Evolutionary conservation across 2,888 invertebrate species (phyloP).

Genomic region (Lithophane ornitopus): DNA sequence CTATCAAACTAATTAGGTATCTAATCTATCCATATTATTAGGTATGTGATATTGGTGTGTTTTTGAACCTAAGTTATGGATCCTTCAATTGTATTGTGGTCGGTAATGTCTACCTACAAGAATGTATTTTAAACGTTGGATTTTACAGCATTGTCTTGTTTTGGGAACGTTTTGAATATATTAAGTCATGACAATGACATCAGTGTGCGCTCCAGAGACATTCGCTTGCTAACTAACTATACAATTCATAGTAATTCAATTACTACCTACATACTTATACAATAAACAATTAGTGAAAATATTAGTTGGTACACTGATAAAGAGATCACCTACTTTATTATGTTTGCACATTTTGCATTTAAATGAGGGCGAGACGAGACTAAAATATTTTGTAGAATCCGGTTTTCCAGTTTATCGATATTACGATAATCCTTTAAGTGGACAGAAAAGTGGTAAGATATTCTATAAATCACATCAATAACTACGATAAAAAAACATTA

Average conservation of each 20-base stretch:
- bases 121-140: neutral
- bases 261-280: too few species aligned
- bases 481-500: neutral
- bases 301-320: slow-evolving; percentile 6
- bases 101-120: neutral
- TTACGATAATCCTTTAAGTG: slow-evolving; percentile 25
- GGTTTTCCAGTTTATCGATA: slow-evolving; percentile 19
- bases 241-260: neutral
- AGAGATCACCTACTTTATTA: slow-evolving; percentile 7
- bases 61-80: neutral
- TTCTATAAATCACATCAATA: neutral
- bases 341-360: slow-evolving; percentile 13
- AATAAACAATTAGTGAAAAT: neutral
- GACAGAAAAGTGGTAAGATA: slow-evolving; percentile 10
- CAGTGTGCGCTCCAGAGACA: neutral
- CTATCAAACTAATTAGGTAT: neutral
- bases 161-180: neutral
- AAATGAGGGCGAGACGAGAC: slow-evolving; percentile 16
- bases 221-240: neutral
- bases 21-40: neutral
- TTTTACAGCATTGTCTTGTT: neutral
- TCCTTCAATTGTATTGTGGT: neutral
- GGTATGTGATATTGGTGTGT: too few species aligned
- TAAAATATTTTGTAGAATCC: slow-evolving; percentile 4
- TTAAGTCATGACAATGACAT: neutral